A percentile compares a stretch with the other conserved stretches of the same genome.
Evolutionary conservation across 2,797 vertebrate genomes (phyloP).

Genomic region (Onychomys leucogaster): DNA sequence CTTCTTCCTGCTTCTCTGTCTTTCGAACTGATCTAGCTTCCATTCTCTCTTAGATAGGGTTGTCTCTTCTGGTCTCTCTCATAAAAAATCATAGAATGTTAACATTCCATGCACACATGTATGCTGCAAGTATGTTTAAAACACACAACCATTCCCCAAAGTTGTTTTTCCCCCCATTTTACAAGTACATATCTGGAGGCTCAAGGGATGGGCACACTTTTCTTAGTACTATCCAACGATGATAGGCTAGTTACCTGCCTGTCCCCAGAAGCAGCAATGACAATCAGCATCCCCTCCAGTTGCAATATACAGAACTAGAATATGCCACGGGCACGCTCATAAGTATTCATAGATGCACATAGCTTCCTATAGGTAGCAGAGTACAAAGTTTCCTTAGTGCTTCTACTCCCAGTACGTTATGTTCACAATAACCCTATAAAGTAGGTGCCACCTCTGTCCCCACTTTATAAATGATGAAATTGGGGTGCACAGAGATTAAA

Average conservation of each 20-base stretch:
- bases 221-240: background rate
- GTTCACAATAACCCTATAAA: background rate
- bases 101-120: background rate
- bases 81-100: background rate
- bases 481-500: background rate
- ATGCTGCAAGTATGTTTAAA: background rate
- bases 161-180: background rate
- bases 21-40: background rate
- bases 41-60: background rate
- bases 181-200: background rate
- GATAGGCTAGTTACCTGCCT: background rate
- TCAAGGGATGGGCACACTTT: background rate
- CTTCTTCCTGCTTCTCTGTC: background rate
- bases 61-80: background rate
- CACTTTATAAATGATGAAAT: background rate
- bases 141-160: background rate
- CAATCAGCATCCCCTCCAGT: background rate
- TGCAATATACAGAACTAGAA: background rate
- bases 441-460: background rate
- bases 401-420: background rate
- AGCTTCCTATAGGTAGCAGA: background rate
- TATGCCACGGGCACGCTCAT: fast-evolving
- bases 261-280: background rate
- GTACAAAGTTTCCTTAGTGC: background rate
- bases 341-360: too few species aligned